A percentile compares a stretch with the other conserved stretches of the same genome.
These are phyloP conservation scores for Formica selysi DNA, from an alignment of 1,140 invertebrate genomes.

Conservation along the genomic window DNA sequence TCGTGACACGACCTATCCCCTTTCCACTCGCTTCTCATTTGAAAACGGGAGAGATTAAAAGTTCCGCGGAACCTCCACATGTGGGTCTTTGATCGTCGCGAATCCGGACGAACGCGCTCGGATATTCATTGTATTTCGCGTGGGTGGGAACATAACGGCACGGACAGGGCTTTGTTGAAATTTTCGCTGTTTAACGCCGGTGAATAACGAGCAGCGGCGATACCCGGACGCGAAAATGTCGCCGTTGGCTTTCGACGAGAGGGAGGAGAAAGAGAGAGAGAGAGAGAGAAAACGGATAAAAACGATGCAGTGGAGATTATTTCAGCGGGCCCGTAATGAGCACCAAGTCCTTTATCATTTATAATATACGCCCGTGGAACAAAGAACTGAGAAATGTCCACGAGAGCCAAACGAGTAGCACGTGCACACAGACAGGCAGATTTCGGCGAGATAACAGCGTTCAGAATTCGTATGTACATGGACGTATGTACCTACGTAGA, in stretches of 20 bases:
- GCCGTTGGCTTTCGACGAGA: slow-evolving; percentile 23
- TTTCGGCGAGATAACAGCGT: slow-evolving; percentile 9
- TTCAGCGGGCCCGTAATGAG: slow-evolving; percentile 50
- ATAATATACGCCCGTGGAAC: slow-evolving; percentile 39
- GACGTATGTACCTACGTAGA: neutral
- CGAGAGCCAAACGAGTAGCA: slow-evolving; percentile 7
- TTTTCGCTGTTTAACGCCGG: slow-evolving; percentile 60
- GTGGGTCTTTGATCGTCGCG: slow-evolving; percentile 33
- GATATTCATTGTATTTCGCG: slow-evolving; percentile 55
- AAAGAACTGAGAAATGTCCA: slow-evolving; percentile 45
- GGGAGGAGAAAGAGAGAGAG: neutral
- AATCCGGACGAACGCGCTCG: slow-evolving; percentile 39
- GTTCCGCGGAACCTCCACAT: slow-evolving; percentile 36
- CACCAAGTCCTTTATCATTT: slow-evolving; percentile 58
- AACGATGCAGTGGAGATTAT: slow-evolving; percentile 50
- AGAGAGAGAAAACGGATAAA: slow-evolving; percentile 33
- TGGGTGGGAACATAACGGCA: neutral
- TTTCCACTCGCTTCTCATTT: neutral
- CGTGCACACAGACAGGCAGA: neutral
- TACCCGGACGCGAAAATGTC: slow-evolving; percentile 57
- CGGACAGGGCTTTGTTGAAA: slow-evolving; percentile 42
- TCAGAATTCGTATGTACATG: neutral
- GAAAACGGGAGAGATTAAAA: slow-evolving; percentile 53
- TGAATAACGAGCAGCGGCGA: slow-evolving; percentile 57
- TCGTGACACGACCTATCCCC: slow-evolving; percentile 23